Evolutionary conservation across 2,113 vertebrate genomes (phyloP), one percentile per base, ranked within the genome.

Genomic region (Indicator indicator): DNA sequence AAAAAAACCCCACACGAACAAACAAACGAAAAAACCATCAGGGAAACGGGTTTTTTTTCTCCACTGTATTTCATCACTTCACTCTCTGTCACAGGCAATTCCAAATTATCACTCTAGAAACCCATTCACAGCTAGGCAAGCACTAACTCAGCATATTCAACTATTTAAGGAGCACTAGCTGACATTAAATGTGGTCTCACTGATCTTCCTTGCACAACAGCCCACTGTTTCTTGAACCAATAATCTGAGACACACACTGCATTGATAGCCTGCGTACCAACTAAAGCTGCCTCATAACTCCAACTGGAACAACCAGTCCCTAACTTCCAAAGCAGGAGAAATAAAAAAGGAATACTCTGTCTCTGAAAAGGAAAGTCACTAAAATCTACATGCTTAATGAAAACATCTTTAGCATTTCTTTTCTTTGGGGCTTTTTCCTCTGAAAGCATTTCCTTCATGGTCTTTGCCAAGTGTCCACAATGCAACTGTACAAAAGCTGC

Each of bases 391-490:
- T 15, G 44, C 26, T 26, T 67, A 67, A 88, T 55, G 21, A 93
- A 81, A 54, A 40, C 13, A 52, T 64, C 15, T 30, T 77, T 40
- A 69, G 28, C 20, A 16, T 74, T 90, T 76, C 6, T 58, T 79
- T 91, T 79, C 63, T 67, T 72, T 6, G 8, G 5, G 18, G 6
- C 7, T 48, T 87, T 76, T 91, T 16, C 27, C n/a, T 79, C 63
- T n/a, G 38, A n/a, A 72, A 71, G 12, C 1, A 1, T 56, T 92
- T 86, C 63, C 2, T 27, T 58, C 30, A 7, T 0, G 0, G 20
- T 27, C 36, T 74, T 50, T 71, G 72, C 64, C 83, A 90, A 42
- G 28, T 18, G 20, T 5, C 78, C 60, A 52, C 33, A 78, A 16
- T 12, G 32, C 50, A 72, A 67, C n/a, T 26, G 81, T 33, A 79